These are phyloP conservation scores for Picathartes gymnocephalus DNA, from an alignment of 2,113 vertebrate species.

Conservation along the genomic window DNA sequence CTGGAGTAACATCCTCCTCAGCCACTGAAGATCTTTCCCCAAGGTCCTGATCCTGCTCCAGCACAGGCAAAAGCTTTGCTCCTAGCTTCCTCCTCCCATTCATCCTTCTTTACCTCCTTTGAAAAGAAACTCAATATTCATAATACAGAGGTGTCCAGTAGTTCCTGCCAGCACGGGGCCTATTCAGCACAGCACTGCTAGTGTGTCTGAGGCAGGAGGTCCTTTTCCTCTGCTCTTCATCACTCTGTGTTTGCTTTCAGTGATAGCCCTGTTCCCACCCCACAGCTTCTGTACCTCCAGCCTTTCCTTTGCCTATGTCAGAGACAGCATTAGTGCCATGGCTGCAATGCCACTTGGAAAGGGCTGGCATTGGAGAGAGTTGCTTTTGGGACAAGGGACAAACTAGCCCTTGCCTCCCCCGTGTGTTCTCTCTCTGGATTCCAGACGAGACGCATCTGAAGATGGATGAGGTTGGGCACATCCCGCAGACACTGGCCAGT, in stretches of 20 bases:
- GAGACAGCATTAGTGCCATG: neutral
- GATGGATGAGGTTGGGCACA: constrained; percentile 82
- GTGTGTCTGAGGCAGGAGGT: neutral
- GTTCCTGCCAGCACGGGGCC: neutral
- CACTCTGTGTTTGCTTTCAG: neutral
- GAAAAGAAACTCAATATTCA: neutral
- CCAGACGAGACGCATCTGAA: constrained; percentile 82
- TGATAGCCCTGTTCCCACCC: neutral
- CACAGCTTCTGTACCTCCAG: neutral
- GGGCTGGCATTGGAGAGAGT: neutral
- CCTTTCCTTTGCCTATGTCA: neutral
- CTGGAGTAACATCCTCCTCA: neutral
- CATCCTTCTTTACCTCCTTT: neutral
- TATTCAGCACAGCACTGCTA: neutral
- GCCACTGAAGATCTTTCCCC: neutral
- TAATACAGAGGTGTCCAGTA: neutral
- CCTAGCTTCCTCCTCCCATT: neutral
- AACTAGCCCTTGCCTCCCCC: neutral
- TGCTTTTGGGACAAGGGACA: neutral
- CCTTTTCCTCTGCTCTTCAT: neutral
- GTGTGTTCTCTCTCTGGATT: neutral
- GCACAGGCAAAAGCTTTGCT: neutral
- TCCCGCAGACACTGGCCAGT: constrained; percentile 86
- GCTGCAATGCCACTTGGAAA: neutral
- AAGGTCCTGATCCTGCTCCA: neutral